Evolutionary conservation across 2,797 vertebrate species (phyloP).

Genomic region (Hapalemur alaotrensis): DNA sequence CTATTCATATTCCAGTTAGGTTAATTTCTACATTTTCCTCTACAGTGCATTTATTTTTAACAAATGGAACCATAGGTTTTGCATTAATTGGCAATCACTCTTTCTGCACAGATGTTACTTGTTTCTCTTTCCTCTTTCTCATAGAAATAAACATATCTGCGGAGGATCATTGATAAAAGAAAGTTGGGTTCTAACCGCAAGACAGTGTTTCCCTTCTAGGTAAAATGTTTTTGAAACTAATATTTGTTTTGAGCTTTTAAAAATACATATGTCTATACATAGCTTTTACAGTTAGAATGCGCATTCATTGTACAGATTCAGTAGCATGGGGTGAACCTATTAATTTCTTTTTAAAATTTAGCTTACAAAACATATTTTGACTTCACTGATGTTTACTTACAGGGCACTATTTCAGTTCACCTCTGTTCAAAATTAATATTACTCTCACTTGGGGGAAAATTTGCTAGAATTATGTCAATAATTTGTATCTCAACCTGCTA

Average conservation of each 20-base stretch:
- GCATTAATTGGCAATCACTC: conserved; percentile 19
- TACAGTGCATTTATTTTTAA: neutral
- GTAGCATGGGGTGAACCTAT: neutral
- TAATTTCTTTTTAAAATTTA: neutral
- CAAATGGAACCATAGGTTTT: neutral
- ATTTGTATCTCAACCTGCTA: neutral
- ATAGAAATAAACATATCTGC: conserved; percentile 94
- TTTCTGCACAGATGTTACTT: conserved; percentile 39
- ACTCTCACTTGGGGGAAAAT: neutral
- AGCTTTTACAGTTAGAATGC: neutral
- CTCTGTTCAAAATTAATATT: neutral
- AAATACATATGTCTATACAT: neutral
- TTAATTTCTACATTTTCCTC: conserved; percentile 20
- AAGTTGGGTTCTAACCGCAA: conserved; percentile 96
- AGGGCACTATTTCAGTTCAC: neutral
- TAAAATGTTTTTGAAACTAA: conserved; percentile 75
- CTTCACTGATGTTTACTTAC: neutral
- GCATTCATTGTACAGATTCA: neutral
- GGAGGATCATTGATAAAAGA: conserved; percentile 96
- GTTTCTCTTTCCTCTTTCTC: conserved; percentile 13
- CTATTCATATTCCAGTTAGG: neutral
- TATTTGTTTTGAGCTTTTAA: conserved; percentile 38
- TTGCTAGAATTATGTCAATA: neutral
- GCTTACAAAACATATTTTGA: neutral
- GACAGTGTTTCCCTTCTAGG: conserved; percentile 95